Conservation (phyloP, 2,113 vertebrate genomes). For the Smithornis capensis region DNA sequence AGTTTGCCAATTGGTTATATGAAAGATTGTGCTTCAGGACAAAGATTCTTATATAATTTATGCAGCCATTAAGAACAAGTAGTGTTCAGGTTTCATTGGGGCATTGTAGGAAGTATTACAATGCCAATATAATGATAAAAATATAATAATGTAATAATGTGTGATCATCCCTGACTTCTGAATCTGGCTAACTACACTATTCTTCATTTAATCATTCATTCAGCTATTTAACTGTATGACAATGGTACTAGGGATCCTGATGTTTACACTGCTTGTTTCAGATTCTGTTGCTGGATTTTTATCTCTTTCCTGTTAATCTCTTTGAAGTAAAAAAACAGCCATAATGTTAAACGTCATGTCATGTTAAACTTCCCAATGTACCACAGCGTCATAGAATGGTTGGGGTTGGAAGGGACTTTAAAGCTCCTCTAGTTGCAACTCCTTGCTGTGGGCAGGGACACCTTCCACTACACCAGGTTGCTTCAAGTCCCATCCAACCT, state of each 20-base stretch:
- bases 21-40: background rate
- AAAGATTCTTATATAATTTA: background rate
- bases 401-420: background rate
- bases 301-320: background rate
- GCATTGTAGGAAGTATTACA: background rate
- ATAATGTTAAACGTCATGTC: no score
- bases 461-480: background rate
- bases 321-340: background rate
- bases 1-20: background rate
- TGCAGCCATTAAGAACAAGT: background rate
- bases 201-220: background rate
- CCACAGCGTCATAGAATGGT: background rate
- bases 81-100: background rate
- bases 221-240: background rate
- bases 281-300: background rate
- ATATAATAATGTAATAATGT: background rate
- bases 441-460: background rate
- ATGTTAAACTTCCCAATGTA: background rate
- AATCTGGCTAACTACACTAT: background rate
- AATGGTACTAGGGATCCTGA: background rate
- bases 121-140: background rate
- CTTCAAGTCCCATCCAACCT: background rate
- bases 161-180: background rate
- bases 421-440: background rate
- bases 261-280: background rate